Evolutionary conservation across 2,797 vertebrate genomes (phyloP), one percentile per base, ranked within the genome.

Genomic region (Huso huso): DNA sequence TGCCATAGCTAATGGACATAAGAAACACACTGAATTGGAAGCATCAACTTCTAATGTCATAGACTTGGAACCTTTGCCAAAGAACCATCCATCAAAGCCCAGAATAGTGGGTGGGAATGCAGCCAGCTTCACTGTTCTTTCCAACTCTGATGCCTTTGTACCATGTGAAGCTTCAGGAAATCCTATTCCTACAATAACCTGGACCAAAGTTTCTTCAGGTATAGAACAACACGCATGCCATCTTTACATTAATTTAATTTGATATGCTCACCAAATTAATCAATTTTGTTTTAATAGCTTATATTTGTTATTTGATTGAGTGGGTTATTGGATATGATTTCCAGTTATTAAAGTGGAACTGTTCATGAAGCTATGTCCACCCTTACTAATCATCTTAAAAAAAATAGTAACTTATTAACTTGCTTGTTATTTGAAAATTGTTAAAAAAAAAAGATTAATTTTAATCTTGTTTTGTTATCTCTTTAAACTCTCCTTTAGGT

Each of bases 41-140:
- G 64, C 64, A 9, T 75, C 77, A 63, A 71, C 70, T 65, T 65
- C 69, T 49, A 76, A 9, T 12, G 68, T 65, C 69, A 67, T 51
- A 13, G 65, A 48, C 52, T 65, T 75, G 13, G 80, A 79, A 48
- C 66, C 79, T n/a, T 75, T 78, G 1, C 74, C 83, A 63, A 80
- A 77, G n/a, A 69, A 71, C 11, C 51, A 62, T n/a, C 77, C 70
- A 10, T 84, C 76, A 69, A 97, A 92, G 78, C 95, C 97, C 65
- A 93, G 77, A 66, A 95, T 99, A 68, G 62, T 76, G 7, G 93
- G 93, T 7, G 95, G 94, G 7, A 93, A 88, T 50, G 84, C 88
- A 61, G 95, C 94, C 58, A 93, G 93, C 75, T 95, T 93, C 69
- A 99, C 95, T 0, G 85, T 96, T 65, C 73, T 91, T 37, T 92